phyloP scores from a whole-genome alignment of 1,140 invertebrate genomes.

The Megalopta genalis region DNA sequence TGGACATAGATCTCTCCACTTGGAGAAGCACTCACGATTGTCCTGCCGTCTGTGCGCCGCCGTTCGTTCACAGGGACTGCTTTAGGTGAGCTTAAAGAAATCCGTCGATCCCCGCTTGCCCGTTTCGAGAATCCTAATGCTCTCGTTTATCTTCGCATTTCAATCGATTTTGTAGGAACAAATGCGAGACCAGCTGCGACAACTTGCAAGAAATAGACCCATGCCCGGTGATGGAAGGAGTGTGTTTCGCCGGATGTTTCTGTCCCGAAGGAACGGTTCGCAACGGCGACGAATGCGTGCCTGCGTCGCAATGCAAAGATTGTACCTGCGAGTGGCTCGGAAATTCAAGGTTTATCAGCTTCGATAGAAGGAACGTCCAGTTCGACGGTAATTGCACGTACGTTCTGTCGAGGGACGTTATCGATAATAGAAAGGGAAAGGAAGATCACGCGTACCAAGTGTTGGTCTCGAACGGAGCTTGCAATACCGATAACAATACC shows the following conservation, averaged over 20 bases:
- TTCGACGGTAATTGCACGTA: constrained; percentile 91
- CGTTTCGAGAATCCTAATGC: background rate
- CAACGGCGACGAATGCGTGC: constrained; percentile 85
- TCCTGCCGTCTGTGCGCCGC: constrained; percentile 85
- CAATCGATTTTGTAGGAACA: constrained; percentile 55
- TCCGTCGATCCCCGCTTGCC: background rate
- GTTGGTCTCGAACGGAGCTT: constrained; percentile 83
- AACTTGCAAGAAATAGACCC: constrained; percentile 81
- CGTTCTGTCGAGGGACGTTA: constrained; percentile 84
- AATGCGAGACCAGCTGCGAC: constrained; percentile 87
- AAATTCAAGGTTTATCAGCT: constrained; percentile 86
- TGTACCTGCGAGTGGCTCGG: constrained; percentile 88
- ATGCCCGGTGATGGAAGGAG: constrained; percentile 83
- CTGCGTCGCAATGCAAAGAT: constrained; percentile 86
- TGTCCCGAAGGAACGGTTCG: constrained; percentile 89
- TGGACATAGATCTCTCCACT: constrained; percentile 82
- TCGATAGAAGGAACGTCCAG: constrained; percentile 86
- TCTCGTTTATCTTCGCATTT: background rate
- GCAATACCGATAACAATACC: constrained; percentile 68
- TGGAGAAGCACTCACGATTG: constrained; percentile 88
- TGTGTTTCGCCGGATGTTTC: constrained; percentile 91
- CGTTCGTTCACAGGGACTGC: constrained; percentile 89
- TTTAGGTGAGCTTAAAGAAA: constrained; percentile 80
- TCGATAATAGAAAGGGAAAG: constrained; percentile 57
- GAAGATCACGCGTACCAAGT: constrained; percentile 85